These are phyloP conservation scores for Papilio polyxenes DNA, from an alignment of 1,140 invertebrate species.

Conservation along the genomic window DNA sequence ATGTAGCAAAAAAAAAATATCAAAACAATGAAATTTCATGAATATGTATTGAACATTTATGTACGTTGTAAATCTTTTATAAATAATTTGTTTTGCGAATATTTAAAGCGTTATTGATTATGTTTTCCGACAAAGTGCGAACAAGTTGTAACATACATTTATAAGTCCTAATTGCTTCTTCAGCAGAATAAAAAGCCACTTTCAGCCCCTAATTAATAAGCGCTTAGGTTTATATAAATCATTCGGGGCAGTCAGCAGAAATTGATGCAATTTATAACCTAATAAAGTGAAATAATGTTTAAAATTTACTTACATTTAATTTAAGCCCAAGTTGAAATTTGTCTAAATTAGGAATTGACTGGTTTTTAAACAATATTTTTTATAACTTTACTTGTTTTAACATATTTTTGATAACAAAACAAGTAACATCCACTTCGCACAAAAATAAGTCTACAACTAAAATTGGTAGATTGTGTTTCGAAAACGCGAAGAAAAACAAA, in stretches of 20 bases:
- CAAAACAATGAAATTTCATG: background rate
- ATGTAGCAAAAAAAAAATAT: background rate
- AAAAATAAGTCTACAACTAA: slow-evolving; percentile 31
- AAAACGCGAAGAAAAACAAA: background rate
- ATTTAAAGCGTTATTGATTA: slow-evolving; percentile 22
- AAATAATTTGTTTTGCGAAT: slow-evolving; percentile 6
- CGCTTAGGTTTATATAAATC: slow-evolving; percentile 65
- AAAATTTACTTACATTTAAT: slow-evolving; percentile 65
- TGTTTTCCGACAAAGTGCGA: background rate
- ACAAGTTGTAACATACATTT: slow-evolving; percentile 4
- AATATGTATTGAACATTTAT: background rate
- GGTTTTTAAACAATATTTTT: slow-evolving; percentile 7
- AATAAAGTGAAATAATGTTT: slow-evolving; percentile 56
- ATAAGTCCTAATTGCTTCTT: slow-evolving; percentile 28
- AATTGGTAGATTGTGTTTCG: background rate
- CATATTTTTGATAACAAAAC: slow-evolving; percentile 21
- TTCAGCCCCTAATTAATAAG: slow-evolving; percentile 76
- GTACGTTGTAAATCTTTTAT: background rate
- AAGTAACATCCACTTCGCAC: slow-evolving; percentile 29
- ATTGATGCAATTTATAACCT: slow-evolving; percentile 76
- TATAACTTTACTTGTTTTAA: slow-evolving; percentile 1
- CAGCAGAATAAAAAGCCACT: slow-evolving; percentile 71
- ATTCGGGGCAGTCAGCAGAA: slow-evolving; percentile 74
- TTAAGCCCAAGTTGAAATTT: slow-evolving; percentile 46
- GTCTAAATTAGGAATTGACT: background rate